Percentiles rank a stretch among this genome's conserved stretches.
Conservation (phyloP, 2,888 invertebrate genomes). For the Trissoscelio sp. region DNA sequence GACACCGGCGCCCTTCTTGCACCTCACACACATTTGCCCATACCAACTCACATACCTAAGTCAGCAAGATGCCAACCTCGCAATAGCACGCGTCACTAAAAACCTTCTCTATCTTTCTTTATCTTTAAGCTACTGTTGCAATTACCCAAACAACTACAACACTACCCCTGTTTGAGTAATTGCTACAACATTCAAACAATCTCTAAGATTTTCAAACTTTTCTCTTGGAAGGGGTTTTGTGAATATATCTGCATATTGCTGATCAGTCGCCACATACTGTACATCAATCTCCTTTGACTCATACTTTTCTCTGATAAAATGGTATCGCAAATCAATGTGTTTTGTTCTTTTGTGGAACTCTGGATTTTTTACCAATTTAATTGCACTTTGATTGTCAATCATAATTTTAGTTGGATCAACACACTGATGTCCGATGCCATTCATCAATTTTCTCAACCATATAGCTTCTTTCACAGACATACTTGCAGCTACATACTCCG, state of each 20-base stretch:
- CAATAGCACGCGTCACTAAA: no score
- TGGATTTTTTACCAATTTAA: constrained; percentile 42
- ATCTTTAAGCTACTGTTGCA: no score
- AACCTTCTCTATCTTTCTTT: no score
- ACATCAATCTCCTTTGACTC: neutral
- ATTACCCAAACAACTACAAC: neutral
- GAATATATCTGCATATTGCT: constrained; percentile 21
- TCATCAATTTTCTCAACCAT: constrained; percentile 11
- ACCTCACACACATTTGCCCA: neutral
- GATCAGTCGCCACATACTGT: constrained; percentile 1
- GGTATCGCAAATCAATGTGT: constrained; percentile 38
- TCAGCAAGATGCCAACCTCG: no score
- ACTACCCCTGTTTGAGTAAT: neutral
- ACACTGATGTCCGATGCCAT: constrained; percentile 3
- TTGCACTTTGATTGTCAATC: constrained; percentile 23
- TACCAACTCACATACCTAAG: no score
- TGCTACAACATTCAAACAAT: neutral
- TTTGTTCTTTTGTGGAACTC: constrained; percentile 44
- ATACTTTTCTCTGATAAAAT: constrained; percentile 37
- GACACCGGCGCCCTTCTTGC: no score
- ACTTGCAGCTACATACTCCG: constrained; percentile 29
- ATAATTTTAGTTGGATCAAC: neutral
- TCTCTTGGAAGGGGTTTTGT: constrained; percentile 18
- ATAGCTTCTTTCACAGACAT: constrained; percentile 2
- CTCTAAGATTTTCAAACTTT: neutral